A percentile compares a stretch with the other conserved stretches of the same genome.
phyloP scores from a whole-genome alignment of 2,888 invertebrate species.

The Lycaena phlaeas region DNA sequence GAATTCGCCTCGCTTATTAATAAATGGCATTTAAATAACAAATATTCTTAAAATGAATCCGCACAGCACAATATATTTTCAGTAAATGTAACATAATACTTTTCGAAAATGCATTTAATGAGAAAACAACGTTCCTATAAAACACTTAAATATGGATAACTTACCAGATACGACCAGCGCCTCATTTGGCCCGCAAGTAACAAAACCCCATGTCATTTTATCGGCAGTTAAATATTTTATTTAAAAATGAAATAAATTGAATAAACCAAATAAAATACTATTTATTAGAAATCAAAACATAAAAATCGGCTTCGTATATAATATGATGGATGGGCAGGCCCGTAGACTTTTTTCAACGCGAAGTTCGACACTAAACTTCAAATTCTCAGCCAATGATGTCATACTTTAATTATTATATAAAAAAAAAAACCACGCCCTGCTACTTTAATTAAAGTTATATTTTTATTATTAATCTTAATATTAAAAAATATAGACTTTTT shows the following conservation, averaged over 20 bases:
- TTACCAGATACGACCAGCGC: conserved; percentile 94
- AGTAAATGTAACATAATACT: background rate
- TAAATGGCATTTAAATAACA: background rate
- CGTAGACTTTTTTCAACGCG: background rate
- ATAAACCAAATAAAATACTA: conserved; percentile 29
- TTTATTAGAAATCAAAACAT: conserved; percentile 34
- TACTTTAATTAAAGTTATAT: too few relatives aligned
- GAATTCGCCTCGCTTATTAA: background rate
- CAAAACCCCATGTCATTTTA: conserved; percentile 88
- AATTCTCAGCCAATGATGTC: background rate
- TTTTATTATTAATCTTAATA: too few relatives aligned
- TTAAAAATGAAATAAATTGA: conserved; percentile 29
- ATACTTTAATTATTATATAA: background rate
- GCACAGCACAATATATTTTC: too few relatives aligned
- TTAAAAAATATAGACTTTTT: too few relatives aligned
- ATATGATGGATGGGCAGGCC: conserved; percentile 11
- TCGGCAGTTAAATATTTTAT: conserved; percentile 1
- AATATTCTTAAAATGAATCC: background rate
- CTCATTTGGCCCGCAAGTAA: conserved; percentile 95
- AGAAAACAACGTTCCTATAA: background rate
- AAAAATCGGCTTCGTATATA: conserved; percentile 35
- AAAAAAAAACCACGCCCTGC: background rate
- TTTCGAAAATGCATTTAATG: background rate
- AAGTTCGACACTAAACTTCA: background rate
- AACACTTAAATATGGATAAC: conserved; percentile 19